Conservation (phyloP, 2,113 vertebrate genomes). For the Pelvicachromis taeniatus region DNA sequence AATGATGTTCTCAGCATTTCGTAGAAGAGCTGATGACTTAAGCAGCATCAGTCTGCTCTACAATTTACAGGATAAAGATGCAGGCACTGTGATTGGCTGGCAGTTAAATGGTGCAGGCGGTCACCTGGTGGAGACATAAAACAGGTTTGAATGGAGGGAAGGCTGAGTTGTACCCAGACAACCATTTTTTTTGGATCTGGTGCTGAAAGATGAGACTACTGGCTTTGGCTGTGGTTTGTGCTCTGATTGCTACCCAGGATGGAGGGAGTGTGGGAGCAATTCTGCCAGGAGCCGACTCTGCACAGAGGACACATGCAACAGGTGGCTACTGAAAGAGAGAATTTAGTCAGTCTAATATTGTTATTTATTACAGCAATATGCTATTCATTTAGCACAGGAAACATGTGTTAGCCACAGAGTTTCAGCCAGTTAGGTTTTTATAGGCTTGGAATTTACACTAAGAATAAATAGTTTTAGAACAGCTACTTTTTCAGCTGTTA, state of each 20-base stretch:
- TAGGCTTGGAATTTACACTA: background rate
- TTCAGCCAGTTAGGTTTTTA: background rate
- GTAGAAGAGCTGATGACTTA: conserved; percentile 50
- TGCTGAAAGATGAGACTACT: conserved; percentile 49
- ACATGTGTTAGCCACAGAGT: background rate
- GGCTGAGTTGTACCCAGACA: background rate
- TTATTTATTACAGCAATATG: background rate
- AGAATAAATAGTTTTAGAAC: background rate
- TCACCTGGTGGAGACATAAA: conserved; percentile 50
- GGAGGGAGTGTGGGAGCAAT: conserved; percentile 33
- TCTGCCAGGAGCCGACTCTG: background rate
- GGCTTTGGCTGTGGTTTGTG: conserved; percentile 48
- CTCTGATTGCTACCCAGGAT: conserved; percentile 42
- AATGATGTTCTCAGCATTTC: conserved; percentile 26
- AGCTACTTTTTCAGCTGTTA: background rate
- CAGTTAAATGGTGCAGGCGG: conserved; percentile 6
- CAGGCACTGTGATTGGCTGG: conserved; percentile 35
- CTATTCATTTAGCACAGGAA: background rate
- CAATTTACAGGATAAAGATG: background rate
- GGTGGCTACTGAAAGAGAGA: conserved; percentile 37
- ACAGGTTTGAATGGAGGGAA: background rate
- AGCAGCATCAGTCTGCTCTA: conserved; percentile 12
- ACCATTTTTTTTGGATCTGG: background rate
- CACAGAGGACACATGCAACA: conserved; percentile 38
- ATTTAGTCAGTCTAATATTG: background rate